Percentiles rank a stretch among this genome's conserved stretches.
phyloP scores from a whole-genome alignment of 2,888 invertebrate species.

The Leptinotarsa tumamoca region DNA sequence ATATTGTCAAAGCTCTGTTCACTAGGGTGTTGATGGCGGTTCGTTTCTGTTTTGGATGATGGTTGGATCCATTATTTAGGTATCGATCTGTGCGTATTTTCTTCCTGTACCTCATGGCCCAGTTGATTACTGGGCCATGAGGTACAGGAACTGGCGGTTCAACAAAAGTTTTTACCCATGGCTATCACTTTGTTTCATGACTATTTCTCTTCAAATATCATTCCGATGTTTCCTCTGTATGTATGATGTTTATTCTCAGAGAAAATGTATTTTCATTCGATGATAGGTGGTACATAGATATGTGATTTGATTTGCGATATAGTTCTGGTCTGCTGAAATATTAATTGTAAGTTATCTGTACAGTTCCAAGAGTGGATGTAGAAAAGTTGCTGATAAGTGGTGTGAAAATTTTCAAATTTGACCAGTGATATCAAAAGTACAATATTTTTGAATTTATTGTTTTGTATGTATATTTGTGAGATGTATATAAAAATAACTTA shows the following conservation, averaged over 20 bases:
- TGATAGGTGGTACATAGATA: not conserved
- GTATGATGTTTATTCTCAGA: constrained; percentile 27
- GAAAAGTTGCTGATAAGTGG: not conserved
- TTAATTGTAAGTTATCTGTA: not conserved
- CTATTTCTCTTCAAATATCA: not conserved
- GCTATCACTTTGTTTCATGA: too few species aligned
- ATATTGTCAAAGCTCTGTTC: too few species aligned
- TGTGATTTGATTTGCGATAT: constrained; percentile 1
- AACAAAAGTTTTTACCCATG: too few species aligned
- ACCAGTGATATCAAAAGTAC: constrained; percentile 23
- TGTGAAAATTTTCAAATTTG: not conserved
- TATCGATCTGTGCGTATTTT: too few species aligned
- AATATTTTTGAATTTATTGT: not conserved
- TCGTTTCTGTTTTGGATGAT: too few species aligned
- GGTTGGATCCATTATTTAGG: too few species aligned
- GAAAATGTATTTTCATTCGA: not conserved
- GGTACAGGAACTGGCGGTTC: too few species aligned
- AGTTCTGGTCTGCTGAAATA: constrained; percentile 9
- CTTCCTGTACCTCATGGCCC: too few species aligned
- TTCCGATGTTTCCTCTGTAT: not conserved
- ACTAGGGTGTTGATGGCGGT: too few species aligned
- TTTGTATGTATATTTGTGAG: not conserved
- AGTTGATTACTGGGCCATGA: too few species aligned
- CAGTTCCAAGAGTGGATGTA: too few species aligned
- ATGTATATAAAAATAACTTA: not conserved